phyloP scores from a whole-genome alignment of 1,140 invertebrate species.

The Euschistus heros region DNA sequence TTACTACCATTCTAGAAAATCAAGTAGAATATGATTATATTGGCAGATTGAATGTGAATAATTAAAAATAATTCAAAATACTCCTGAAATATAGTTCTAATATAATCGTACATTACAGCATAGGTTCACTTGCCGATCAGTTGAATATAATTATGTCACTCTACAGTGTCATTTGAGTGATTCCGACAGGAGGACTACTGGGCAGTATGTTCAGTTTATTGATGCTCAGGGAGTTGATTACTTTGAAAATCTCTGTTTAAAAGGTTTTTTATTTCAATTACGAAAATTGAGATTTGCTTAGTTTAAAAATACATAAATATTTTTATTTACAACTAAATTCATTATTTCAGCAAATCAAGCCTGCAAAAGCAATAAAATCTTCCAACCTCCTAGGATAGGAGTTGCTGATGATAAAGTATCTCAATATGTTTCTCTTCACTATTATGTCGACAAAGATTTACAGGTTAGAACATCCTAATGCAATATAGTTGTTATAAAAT shows the following conservation, averaged over 20 bases:
- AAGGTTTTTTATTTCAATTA: constrained; percentile 40
- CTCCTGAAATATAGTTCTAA: not conserved
- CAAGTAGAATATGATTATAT: too few relatives aligned
- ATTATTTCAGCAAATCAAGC: constrained; percentile 51
- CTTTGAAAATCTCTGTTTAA: constrained; percentile 89
- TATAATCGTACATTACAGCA: constrained; percentile 41
- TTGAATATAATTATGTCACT: constrained; percentile 87
- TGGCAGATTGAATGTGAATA: too few relatives aligned
- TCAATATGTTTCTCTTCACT: constrained; percentile 81
- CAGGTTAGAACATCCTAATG: constrained; percentile 43
- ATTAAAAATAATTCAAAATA: not conserved
- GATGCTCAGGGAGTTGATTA: constrained; percentile 87
- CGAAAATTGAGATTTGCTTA: too few relatives aligned
- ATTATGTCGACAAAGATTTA: constrained; percentile 87
- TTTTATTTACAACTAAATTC: not conserved
- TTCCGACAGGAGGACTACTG: constrained; percentile 72
- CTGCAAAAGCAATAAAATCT: constrained; percentile 66
- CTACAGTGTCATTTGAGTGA: constrained; percentile 83
- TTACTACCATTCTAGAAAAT: too few relatives aligned
- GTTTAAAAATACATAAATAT: not conserved
- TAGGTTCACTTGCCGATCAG: constrained; percentile 80
- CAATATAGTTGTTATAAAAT: not conserved
- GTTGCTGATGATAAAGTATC: constrained; percentile 81
- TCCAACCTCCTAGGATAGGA: constrained; percentile 68
- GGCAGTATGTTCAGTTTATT: constrained; percentile 70